A percentile compares a stretch with the other conserved stretches of the same genome.
Evolutionary conservation across 2,797 vertebrate species (phyloP).

Genomic region (Poecile montanus): DNA sequence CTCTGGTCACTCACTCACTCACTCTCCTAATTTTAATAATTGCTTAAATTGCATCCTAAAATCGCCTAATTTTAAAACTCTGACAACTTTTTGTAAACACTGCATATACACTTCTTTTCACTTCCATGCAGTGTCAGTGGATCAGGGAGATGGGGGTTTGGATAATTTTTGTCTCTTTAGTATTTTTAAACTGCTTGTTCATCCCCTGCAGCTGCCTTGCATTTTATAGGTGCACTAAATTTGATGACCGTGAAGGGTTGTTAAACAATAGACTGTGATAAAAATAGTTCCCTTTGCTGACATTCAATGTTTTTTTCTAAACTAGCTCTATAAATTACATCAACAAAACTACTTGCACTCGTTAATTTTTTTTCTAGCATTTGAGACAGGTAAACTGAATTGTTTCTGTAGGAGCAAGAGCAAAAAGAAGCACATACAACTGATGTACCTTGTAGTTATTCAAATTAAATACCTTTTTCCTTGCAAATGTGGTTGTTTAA

Average conservation of each 20-base stretch:
- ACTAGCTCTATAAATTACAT: conserved; percentile 66
- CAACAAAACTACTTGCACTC: conserved; percentile 52
- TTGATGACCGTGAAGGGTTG: conserved; percentile 71
- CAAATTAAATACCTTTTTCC: not conserved
- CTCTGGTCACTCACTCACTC: not conserved
- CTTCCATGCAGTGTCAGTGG: not conserved
- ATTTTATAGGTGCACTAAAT: conserved; percentile 77
- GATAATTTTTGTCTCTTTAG: conserved; percentile 61
- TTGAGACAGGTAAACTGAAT: not conserved
- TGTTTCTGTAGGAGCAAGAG: not conserved
- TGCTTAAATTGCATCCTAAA: conserved; percentile 4
- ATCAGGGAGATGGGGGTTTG: not conserved
- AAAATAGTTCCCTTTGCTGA: conserved; percentile 78
- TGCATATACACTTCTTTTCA: not conserved
- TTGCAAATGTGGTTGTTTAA: not conserved
- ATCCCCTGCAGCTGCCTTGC: conserved; percentile 61
- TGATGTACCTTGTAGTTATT: not conserved
- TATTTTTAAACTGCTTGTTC: conserved; percentile 72
- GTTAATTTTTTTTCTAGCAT: not conserved
- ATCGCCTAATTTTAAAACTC: not conserved
- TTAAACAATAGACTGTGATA: conserved; percentile 75
- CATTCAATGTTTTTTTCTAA: conserved; percentile 69
- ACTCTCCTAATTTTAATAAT: not conserved
- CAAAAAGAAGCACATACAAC: not conserved
- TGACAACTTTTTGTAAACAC: not conserved